Evolutionary conservation across 2,888 invertebrate genomes (phyloP), one percentile per base, ranked within the genome.

Genomic region (Drosophila fungiperda): DNA sequence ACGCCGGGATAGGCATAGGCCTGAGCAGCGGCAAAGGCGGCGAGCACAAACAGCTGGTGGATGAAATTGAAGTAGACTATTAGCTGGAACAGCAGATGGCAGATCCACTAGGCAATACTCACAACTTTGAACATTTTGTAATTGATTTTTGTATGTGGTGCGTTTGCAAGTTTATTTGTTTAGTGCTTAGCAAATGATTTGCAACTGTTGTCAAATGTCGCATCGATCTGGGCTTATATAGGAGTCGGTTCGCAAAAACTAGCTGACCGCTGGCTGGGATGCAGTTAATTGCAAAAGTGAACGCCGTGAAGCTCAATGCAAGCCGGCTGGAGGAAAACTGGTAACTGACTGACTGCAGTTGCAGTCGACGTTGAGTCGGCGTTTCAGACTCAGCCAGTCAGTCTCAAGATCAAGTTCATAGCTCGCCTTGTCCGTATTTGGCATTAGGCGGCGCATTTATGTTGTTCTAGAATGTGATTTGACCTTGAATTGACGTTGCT

Each of bases 101-200:
- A 33, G 23, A 23, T 36, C 59, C 40, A 45, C n/a, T n/a, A 33
- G 17, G 12, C 12, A 48, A 64, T 80, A 91, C 93, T 90, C 80
- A 93, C 93, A 83, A 93, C 80, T 89, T 93, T 93, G 87, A 91
- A 93, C 93, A 93, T 93, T 83, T 87, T 93, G 87, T 73, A 62
- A 70, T 59, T 8, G 65, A 77, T 63, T 49, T 52, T 60, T 59
- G 20, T 33, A 45, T 66, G 63, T 68, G 71, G 63, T 17, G 68
- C 73, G 61, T 40, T 45, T n/a, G 2, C 38, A 26, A 55, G 26
- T 29, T 12, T 62, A n/a, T 61, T 70, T 65, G 77, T 58, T 68
- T 58, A 60, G 68, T 57, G 83, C 69, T 82, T 73, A 69, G 79
- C 82, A 78, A 80, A 75, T 80, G 73, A 80, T 76, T 83, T 76